Conservation (phyloP, 2,888 invertebrate genomes). For the Beris morrisii region DNA sequence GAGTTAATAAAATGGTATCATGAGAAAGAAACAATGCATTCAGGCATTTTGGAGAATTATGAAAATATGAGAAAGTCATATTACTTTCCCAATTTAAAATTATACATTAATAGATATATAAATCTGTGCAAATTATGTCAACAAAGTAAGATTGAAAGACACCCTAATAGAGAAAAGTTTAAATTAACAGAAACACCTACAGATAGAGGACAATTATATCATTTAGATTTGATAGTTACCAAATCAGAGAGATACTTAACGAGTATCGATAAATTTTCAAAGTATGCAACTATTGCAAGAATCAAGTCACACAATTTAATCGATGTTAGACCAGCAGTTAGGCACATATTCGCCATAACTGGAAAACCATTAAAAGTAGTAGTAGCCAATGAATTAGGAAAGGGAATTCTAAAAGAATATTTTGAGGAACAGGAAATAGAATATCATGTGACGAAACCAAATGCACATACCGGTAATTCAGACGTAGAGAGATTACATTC, state of each 20-base stretch:
- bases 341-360: too few relatives aligned
- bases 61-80: constrained; percentile 35
- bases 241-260: constrained; percentile 35
- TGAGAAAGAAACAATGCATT: constrained; percentile 37
- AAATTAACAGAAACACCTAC: constrained; percentile 34
- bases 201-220: constrained; percentile 34
- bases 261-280: constrained; percentile 36
- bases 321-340: too few relatives aligned
- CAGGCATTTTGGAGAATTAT: constrained; percentile 37
- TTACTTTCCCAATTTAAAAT: constrained; percentile 36
- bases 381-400: constrained; percentile 36
- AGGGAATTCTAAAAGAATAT: constrained; percentile 33
- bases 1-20: constrained; percentile 37
- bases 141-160: constrained; percentile 35
- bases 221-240: constrained; percentile 37
- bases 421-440: constrained; percentile 32
- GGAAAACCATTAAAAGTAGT: constrained; percentile 13
- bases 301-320: too few relatives aligned
- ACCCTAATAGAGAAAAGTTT: constrained; percentile 35
- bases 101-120: constrained; percentile 38
- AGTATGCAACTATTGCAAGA: too few relatives aligned
- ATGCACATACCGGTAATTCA: too few relatives aligned
- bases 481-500: constrained; percentile 37
- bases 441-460: constrained; percentile 30
- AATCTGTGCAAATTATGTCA: constrained; percentile 34